Evolutionary conservation across 2,113 vertebrate species (phyloP).

Genomic region (Pituophis catenifer): DNA sequence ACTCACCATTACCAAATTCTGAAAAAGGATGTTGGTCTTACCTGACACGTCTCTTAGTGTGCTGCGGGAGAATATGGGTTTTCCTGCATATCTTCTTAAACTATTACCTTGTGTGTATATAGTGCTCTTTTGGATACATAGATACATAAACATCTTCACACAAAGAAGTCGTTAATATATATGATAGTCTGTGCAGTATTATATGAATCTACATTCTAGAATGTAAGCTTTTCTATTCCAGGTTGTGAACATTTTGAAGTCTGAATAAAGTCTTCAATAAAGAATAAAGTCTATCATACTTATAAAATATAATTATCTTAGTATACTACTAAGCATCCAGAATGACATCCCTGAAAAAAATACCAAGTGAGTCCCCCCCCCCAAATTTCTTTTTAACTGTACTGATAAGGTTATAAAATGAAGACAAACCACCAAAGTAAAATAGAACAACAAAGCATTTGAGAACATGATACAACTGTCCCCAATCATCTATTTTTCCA

Average conservation of each 20-base stretch:
- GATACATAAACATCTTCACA: not conserved
- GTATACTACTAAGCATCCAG: not conserved
- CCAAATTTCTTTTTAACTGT: not conserved
- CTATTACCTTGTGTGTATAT: not conserved
- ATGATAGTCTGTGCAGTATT: not conserved
- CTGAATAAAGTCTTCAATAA: no score
- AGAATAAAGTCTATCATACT: not conserved
- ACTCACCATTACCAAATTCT: not conserved
- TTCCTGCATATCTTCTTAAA: not conserved
- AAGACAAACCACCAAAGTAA: not conserved
- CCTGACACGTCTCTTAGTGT: no score
- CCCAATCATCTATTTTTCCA: not conserved
- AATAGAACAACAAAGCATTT: not conserved
- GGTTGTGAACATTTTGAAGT: not conserved
- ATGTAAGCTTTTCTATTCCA: not conserved
- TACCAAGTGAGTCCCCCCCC: not conserved
- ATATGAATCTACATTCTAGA: not conserved
- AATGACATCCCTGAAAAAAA: not conserved
- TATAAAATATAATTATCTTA: not conserved
- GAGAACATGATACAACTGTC: not conserved
- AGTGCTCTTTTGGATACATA: not conserved
- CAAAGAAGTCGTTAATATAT: not conserved
- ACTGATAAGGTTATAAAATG: not conserved
- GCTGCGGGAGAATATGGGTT: not conserved
- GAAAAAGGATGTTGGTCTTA: not conserved